Conservation (phyloP, 2,797 vertebrate species). For the Chanos chanos region DNA sequence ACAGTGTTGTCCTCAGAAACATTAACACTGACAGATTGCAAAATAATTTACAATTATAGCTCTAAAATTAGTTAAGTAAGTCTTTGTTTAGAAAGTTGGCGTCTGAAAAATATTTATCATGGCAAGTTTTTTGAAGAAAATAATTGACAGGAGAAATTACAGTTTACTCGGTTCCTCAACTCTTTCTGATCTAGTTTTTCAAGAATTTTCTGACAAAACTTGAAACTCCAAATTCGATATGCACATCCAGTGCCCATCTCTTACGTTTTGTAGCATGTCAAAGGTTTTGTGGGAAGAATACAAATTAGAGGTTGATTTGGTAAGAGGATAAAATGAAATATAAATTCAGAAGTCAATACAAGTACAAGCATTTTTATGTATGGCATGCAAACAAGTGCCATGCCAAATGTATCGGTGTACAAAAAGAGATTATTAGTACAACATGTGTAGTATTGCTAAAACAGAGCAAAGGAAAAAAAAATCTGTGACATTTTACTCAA, state of each 20-base stretch:
- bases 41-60: conserved; percentile 33
- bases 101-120: conserved; percentile 58
- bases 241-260: conserved; percentile 14
- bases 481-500: neutral
- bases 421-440: neutral
- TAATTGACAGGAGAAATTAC: conserved; percentile 39
- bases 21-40: conserved; percentile 12
- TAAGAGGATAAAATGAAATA: conserved; percentile 8
- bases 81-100: conserved; percentile 59
- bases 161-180: conserved; percentile 39
- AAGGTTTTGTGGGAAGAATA: conserved; percentile 13
- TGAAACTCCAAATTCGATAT: neutral
- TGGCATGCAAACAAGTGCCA: conserved; percentile 4
- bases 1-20: conserved; percentile 41
- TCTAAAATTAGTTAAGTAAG: conserved; percentile 45
- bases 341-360: conserved; percentile 16
- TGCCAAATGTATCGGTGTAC: neutral
- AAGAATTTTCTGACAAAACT: conserved; percentile 45
- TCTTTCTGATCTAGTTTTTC: conserved; percentile 40
- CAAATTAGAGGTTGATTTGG: neutral
- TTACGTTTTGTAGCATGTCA: neutral
- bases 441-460: neutral
- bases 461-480: neutral
- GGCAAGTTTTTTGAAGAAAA: conserved; percentile 56
- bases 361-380: conserved; percentile 8